phyloP scores from a whole-genome alignment of 2,797 vertebrate genomes.

The Dipus sagitta region DNA sequence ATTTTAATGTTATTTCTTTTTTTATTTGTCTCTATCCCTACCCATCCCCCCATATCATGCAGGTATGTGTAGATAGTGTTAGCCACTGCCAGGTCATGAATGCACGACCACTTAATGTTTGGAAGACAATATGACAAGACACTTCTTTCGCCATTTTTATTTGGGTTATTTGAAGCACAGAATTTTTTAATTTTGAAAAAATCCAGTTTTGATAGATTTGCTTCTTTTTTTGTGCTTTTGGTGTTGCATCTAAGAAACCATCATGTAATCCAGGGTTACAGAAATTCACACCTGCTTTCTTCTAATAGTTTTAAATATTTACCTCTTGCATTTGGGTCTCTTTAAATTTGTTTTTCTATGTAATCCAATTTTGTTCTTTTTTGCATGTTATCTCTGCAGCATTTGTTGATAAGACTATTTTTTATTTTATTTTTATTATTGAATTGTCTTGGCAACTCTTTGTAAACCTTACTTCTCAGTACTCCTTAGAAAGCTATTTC shows the following conservation, averaged over 20 bases:
- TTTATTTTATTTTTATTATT: neutral
- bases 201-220: neutral
- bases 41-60: no score
- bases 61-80: no score
- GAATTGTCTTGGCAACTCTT: neutral
- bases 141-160: neutral
- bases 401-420: neutral
- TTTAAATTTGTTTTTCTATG: neutral
- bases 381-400: neutral
- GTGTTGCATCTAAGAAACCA: neutral
- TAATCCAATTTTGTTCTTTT: constrained; percentile 15
- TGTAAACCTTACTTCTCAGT: neutral
- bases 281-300: neutral
- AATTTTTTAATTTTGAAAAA: constrained; percentile 51
- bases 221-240: neutral
- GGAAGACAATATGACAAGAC: no score
- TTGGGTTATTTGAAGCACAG: constrained; percentile 22
- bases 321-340: neutral
- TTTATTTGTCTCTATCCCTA: no score
- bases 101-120: no score
- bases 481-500: constrained; percentile 17
- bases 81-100: no score
- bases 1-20: no score
- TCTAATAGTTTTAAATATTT: constrained; percentile 2
- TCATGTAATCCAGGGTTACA: neutral